Evolutionary conservation across 1,140 invertebrate species (phyloP), one percentile per base, ranked within the genome.

Genomic region (Heliconius congener): DNA sequence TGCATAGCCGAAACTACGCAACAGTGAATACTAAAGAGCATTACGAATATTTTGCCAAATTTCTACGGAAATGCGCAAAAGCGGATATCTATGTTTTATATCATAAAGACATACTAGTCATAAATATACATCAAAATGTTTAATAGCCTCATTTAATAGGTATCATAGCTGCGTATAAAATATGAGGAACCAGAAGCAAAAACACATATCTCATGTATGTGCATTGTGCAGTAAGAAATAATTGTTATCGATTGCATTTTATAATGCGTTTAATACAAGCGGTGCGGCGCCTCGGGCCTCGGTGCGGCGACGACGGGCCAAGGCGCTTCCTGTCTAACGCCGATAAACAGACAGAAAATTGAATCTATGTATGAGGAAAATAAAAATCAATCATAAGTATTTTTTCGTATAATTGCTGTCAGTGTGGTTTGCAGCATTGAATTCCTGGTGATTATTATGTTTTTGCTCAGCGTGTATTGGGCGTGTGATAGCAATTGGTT

Each of bases 271-370:
- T 66, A 16, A 66, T 66, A 23, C 27, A 30, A 66, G 23, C 27
- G 60, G 60, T 2, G 60, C 60, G 60, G 60, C 60, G 60, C 60
- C 23, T 11, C 60, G 52, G 5, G 19, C 5, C 55, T 6, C 34
- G 34, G 6, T 1, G 34, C 34, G 27, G 27, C 60, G 60, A 66
- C 60, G 60, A 66, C 46, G 34, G 55, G 27, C 13, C 73, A 37
- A 74, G 73, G 73, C 73, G 73, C 34, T 74, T 74, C 73, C 73
- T 74, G 73, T 55, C 73, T 55, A 50, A 74, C 37, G n/a, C 73
- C 50, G 27, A 30, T 30, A 30, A 30, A 66, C 60, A 27, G n/a
- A 66, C 60, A 66, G 60, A 66, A 16, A 66, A 66, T 66, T 66
- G 11, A 66, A 66, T 66, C 27, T 66, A 30, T 66, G 60, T 66